Base-by-base conservation (phyloP, 92 coral and sea anemone genomes). In the Palythoa grandis region DNA sequence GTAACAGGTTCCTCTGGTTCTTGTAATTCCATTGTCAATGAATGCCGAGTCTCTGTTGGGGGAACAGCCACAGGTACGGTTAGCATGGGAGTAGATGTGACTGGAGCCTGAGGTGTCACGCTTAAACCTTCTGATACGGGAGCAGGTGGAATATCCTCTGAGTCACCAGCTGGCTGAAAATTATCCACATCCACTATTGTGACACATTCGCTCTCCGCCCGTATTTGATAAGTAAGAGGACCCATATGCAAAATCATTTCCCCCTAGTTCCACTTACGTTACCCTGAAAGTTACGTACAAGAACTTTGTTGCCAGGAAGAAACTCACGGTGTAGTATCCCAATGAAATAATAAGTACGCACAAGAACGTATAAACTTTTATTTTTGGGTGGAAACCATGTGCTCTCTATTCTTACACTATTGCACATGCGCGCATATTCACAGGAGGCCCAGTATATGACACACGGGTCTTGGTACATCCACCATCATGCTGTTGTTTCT, bases 1-100 rank as follows among this genome's bases (percentile, higher is more conserved):
- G 53, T 72, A 72, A 16, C 76, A 72, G 76, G 76, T n/a, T n/a
- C n/a, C 16, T 72, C 22, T 37, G 54, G 53, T 13, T 72, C 76
- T 72, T 39, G 54, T 72, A 39, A 72, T 72, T 72, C 76, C 24
- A 72, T 14, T 70, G 74, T 29, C 11, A 48, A 37, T 70, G 74
- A 29, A 7, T 70, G 74, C 8, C 17, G 9, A 70, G 48, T 70
- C 10, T 70, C 17, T 70, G 74, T 70, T 70, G 74, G 25, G 24
- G 53, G 14, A 39, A 72, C 76, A 39, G 11, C 54, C 53, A 39
- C 23, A 3, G 53, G 76, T 72, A 7, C 23, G 24, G 12, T 72
- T 39, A 38, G 53, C 52, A 14, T 72, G 52, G 52, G 53, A 38
- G 76, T 19, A 38, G 76, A 2, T 72, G 76, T 12, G 23, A 38